These are phyloP conservation scores for Phortica magna DNA, from an alignment of 2,888 invertebrate species.

Conservation along the genomic window DNA sequence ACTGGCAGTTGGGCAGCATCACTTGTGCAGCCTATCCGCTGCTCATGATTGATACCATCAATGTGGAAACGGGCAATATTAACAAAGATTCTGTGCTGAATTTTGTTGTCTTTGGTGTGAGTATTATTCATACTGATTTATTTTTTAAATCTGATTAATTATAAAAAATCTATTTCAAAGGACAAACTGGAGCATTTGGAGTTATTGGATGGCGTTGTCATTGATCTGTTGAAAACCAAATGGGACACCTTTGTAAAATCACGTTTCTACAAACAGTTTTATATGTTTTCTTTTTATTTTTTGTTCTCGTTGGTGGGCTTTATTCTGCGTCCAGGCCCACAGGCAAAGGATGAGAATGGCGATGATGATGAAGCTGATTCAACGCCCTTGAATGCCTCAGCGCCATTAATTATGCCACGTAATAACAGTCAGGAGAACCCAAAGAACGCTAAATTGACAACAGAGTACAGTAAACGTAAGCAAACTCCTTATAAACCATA, in stretches of 20 bases:
- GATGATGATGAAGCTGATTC: conserved; percentile 52
- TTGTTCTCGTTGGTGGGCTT: conserved; percentile 92
- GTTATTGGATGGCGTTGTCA: conserved; percentile 94
- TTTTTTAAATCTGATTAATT: neutral
- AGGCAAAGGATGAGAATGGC: conserved; percentile 66
- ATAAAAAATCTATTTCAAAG: conserved; percentile 78
- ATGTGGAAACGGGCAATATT: conserved; percentile 93
- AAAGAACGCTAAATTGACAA: conserved; percentile 56
- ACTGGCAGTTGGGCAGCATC: conserved; percentile 96
- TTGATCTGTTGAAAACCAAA: conserved; percentile 96
- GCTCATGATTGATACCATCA: conserved; percentile 96
- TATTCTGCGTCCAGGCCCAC: conserved; percentile 93
- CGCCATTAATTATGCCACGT: neutral
- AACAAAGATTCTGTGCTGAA: conserved; percentile 96
- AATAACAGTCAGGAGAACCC: conserved; percentile 44
- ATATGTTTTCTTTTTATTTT: conserved; percentile 94
- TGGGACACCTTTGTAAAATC: conserved; percentile 98
- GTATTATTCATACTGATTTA: conserved; percentile 20
- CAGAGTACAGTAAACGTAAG: conserved; percentile 60
- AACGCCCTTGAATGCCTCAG: conserved; percentile 5
- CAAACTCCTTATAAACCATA: neutral
- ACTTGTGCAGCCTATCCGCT: conserved; percentile 98
- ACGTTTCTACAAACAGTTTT: conserved; percentile 95
- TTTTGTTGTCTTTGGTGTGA: conserved; percentile 97
- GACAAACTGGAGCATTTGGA: conserved; percentile 97